A percentile compares a stretch with the other conserved stretches of the same genome.
Conservation (phyloP, 2,797 vertebrate genomes). For the Ctenopoma kingsleyae region DNA sequence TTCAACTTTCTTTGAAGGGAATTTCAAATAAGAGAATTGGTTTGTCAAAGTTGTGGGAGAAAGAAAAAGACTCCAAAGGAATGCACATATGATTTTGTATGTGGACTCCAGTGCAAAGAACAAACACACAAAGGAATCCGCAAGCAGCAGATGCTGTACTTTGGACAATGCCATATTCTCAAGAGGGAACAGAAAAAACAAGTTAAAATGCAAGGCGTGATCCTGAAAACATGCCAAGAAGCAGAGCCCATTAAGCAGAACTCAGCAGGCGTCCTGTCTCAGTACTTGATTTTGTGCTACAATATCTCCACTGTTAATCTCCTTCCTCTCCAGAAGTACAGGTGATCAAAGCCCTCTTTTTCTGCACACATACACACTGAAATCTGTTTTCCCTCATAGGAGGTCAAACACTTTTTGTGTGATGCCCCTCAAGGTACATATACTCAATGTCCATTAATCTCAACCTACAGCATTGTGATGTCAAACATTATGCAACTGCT, state of each 20-base stretch:
- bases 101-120: slow-evolving; percentile 44
- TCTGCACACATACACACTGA: slow-evolving; percentile 10
- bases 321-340: slow-evolving; percentile 7
- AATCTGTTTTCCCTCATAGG: slow-evolving; percentile 36
- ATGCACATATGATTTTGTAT: slow-evolving; percentile 46
- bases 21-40: slow-evolving; percentile 71
- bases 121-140: slow-evolving; percentile 61
- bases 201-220: slow-evolving; percentile 42
- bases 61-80: slow-evolving; percentile 57
- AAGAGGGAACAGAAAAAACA: slow-evolving; percentile 35
- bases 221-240: slow-evolving; percentile 58
- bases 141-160: slow-evolving; percentile 44
- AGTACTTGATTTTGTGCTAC: slow-evolving; percentile 42
- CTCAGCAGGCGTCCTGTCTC: slow-evolving; percentile 23
- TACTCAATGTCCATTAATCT: slow-evolving; percentile 66
- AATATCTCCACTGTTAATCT: slow-evolving; percentile 49
- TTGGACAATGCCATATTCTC: slow-evolving; percentile 67
- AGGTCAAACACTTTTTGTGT: slow-evolving; percentile 50
- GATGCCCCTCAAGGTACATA: slow-evolving; percentile 56
- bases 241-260: slow-evolving; percentile 52
- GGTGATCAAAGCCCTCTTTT: slow-evolving; percentile 32
- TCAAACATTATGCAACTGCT: slow-evolving; percentile 52
- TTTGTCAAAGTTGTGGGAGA: slow-evolving; percentile 66
- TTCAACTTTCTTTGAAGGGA: slow-evolving; percentile 57
- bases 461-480: slow-evolving; percentile 42